Base-by-base conservation (phyloP, 23 tunicate genomes). In the Phallusia fumigata region DNA sequence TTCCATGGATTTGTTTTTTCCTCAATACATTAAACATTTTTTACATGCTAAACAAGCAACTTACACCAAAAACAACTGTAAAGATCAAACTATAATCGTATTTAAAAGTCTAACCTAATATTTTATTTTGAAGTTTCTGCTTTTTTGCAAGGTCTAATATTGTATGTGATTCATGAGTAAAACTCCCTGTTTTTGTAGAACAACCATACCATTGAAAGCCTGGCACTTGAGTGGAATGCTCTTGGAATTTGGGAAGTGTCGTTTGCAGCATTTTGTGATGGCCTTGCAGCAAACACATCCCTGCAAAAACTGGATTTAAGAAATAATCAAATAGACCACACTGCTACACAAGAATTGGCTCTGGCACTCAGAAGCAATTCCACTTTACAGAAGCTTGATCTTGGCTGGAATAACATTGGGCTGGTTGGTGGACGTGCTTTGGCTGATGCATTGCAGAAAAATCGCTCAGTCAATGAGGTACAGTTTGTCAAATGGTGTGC, bases 401-500 rank as follows among this genome's bases (percentile, higher is more conserved):
- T 93, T 3, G 45, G 98, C 30, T 93, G 98, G 98, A 93, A 93
- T 82, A 93, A 88, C 52, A 53, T 85, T 65, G 98, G 98, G 16
- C 50, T 93, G 75, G 84, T 85, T 40, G 98, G 98, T 45, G 98
- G 98, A 35, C 44, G 90, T 65, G 76, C 85, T 33, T 33, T 93
- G 30, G 76, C 82, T 5, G 91, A 80, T 18, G 84, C 93, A 15
- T 77, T 93, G 72, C 90, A 81, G 35, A 83, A 86, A 35, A 91
- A 85, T 44, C 65, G 75, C 35, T 34, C 76, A 19, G 31, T 91
- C 15, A 52, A 78, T 28, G 79, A 91, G 87, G 90, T 80, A 51
- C 18, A 44, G 28, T 28, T 35, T 36, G 35, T 2, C 30, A 40
- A 40, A 40, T 10, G 47, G 5, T 40, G 47, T 40, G 10, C 5